Base-by-base conservation (phyloP, 2,888 invertebrate genomes). In the Melipona bicolor region DNA sequence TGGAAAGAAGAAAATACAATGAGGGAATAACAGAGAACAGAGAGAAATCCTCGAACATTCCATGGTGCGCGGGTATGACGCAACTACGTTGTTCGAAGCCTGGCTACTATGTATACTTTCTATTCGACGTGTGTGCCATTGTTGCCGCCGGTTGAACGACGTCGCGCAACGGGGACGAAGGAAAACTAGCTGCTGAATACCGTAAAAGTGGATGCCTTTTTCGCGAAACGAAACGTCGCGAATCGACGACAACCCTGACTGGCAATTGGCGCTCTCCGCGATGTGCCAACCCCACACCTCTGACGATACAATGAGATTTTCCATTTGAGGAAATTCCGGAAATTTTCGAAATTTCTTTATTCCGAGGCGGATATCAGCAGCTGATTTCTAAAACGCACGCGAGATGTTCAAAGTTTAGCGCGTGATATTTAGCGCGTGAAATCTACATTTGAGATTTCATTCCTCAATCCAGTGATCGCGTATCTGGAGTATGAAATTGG, bases 101-200 rank as follows among this genome's bases (percentile, higher is more conserved):
- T 32, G 49, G 32, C 68, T 69, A 62, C 49, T 36, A 50, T 27
- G 61, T 61, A 17, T 64, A 59, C 68, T 79, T 76, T 79, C 78
- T 78, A 52, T 83, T 76, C 62, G 73, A 73, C 70, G 73, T 21
- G 73, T 24, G 70, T 27, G 24, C 59, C 64, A 78, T 78, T 71
- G 72, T 61, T 69, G 17, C 49, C 27, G 52, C 15, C 15, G 50
- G 67, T 61, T 70, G 77, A 43, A 54, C 64, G 43, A 59, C 77
- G 49, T 27, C 4, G n/a, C 56, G 49, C n/a, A 76, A 71, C 19
- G n/a, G 27, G 62, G 62, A 32, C 78, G 74, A 67, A 67, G 67
- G 71, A 71, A 71, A 71, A 77, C 71, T 54, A 71, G 62, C 54
- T 50, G 19, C 43, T 27, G 81, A 73, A 79, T 81, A 56, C 61